phyloP scores from a whole-genome alignment of 1,140 invertebrate genomes.

The Hypothenemus hampei region DNA sequence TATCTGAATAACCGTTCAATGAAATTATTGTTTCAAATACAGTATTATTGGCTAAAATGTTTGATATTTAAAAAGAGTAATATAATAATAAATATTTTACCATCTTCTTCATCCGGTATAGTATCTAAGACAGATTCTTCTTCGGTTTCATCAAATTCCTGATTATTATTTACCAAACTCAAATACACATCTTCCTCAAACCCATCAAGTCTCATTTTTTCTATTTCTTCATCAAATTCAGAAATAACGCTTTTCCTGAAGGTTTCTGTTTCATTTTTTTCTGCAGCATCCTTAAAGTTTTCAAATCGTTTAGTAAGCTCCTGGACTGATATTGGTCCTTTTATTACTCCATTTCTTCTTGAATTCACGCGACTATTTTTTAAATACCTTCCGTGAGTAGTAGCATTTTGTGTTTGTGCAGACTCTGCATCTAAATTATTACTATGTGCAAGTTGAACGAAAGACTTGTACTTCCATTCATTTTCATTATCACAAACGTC shows the following conservation, averaged over 20 bases:
- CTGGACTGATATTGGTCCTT: conserved; percentile 1
- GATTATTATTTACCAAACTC: conserved; percentile 13
- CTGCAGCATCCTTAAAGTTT: conserved; percentile 23
- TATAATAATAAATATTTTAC: background rate
- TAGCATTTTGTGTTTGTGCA: too few relatives aligned
- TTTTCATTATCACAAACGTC: background rate
- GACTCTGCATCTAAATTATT: too few relatives aligned
- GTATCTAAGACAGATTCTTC: too few relatives aligned
- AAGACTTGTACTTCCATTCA: conserved; percentile 3
- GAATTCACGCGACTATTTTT: too few relatives aligned
- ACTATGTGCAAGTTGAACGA: conserved; percentile 2
- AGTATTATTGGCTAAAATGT: too few relatives aligned
- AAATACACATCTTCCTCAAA: conserved; percentile 24
- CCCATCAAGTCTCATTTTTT: conserved; percentile 25
- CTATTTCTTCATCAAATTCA: conserved; percentile 24
- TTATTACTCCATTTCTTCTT: conserved; percentile 3
- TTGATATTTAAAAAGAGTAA: too few relatives aligned
- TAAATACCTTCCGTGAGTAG: too few relatives aligned
- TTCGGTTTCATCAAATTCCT: conserved; percentile 20
- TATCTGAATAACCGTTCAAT: too few relatives aligned
- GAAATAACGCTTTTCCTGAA: conserved; percentile 18
- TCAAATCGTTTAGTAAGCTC: conserved; percentile 14
- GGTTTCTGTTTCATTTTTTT: conserved; percentile 22
- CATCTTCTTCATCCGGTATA: conserved; percentile 1
- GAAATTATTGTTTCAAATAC: too few relatives aligned